Evolutionary conservation across 2,888 invertebrate species (phyloP), one percentile per base, ranked within the genome.

Genomic region (Drosophila eohydei): DNA sequence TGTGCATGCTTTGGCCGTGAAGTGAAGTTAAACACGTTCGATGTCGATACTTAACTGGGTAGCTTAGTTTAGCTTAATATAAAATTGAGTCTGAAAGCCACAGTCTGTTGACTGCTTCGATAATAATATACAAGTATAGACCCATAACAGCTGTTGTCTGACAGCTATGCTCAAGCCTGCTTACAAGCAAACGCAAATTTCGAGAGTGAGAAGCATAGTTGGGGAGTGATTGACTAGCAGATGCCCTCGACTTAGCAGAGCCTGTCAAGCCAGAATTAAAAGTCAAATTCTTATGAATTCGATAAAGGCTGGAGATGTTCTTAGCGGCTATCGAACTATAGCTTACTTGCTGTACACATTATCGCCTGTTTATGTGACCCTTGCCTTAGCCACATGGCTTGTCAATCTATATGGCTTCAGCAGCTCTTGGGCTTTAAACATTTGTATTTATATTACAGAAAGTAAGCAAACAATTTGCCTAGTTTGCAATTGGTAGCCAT

Each of bases 1-100:
- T 77, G 12, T 71, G 67, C 83, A 81, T 81, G n/a, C n/a, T 16
- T 14, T 34, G 54, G 21, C 32, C 30, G 36, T 26, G n/a, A 28
- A 48, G 16, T 14, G 30, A 26, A 41, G 4, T 8, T 34, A 28
- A 41, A 52, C 16, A 43, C 40, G 40, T 36, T 64, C n/a, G 50
- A 21, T 55, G 26, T 41, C 14, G 41, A 51, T 52, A 34, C 21
- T 69, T 40, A 26, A 43, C 30, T 57, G 51, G 16, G 54, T 28
- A 44, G 54, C 64, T 59, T 21, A 54, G 72, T 61, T 14, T 14
- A 26, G 52, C 52, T 16, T 16, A 61, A 54, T 63, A 71, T 54
- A 54, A 5, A 56, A 43, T 55, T 63, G 57, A 73, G 60, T 41
- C 54, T 52, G 59, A 50, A 40, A 44, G 61, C 69, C 43, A 50